Percentiles rank a stretch among this genome's conserved stretches.
Evolutionary conservation across 1,140 invertebrate species (phyloP).

Genomic region (Dendrolimus kikuchii): DNA sequence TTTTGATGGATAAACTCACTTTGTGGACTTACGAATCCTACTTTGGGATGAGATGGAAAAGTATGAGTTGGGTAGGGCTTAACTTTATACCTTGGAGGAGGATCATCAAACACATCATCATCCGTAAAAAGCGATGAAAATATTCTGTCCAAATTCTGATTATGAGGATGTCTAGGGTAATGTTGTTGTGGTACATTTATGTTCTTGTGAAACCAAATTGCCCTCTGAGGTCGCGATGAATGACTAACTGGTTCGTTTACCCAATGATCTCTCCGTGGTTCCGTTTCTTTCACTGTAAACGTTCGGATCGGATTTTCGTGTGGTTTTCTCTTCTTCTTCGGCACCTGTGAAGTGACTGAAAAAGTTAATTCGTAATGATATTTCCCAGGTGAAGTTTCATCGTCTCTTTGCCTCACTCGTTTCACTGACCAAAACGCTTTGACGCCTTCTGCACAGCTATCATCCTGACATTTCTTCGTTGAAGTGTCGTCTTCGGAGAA

Average conservation of each 20-base stretch:
- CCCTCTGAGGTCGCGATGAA: slow-evolving; percentile 34
- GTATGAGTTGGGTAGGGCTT: slow-evolving; percentile 26
- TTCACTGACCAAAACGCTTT: slow-evolving; percentile 77
- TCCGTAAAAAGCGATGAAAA: slow-evolving; percentile 55
- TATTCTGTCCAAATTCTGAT: slow-evolving; percentile 44
- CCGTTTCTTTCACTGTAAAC: slow-evolving; percentile 63
- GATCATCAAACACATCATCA: slow-evolving; percentile 29
- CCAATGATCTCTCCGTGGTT: slow-evolving; percentile 20
- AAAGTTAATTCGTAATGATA: slow-evolving; percentile 77
- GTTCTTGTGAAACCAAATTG: slow-evolving; percentile 61
- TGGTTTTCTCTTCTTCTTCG: slow-evolving; percentile 44
- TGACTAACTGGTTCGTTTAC: slow-evolving; percentile 8
- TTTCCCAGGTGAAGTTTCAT: slow-evolving; percentile 49
- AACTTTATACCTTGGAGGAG: slow-evolving; percentile 28
- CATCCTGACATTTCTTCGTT: slow-evolving; percentile 53
- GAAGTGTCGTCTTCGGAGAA: slow-evolving; percentile 74
- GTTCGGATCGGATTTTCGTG: slow-evolving; percentile 62
- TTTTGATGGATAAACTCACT: slow-evolving; percentile 36
- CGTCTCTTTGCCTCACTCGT: slow-evolving; percentile 74
- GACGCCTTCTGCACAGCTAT: slow-evolving; percentile 55
- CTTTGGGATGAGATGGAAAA: slow-evolving; percentile 35
- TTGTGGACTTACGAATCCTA: slow-evolving; percentile 25
- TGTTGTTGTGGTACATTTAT: slow-evolving; percentile 30
- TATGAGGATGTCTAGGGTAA: slow-evolving; percentile 28
- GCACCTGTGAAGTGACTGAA: slow-evolving; percentile 72